Percentiles rank a stretch among this genome's conserved stretches.
Evolutionary conservation across 2,888 invertebrate species (phyloP).

Genomic region (Philereme vetulata): DNA sequence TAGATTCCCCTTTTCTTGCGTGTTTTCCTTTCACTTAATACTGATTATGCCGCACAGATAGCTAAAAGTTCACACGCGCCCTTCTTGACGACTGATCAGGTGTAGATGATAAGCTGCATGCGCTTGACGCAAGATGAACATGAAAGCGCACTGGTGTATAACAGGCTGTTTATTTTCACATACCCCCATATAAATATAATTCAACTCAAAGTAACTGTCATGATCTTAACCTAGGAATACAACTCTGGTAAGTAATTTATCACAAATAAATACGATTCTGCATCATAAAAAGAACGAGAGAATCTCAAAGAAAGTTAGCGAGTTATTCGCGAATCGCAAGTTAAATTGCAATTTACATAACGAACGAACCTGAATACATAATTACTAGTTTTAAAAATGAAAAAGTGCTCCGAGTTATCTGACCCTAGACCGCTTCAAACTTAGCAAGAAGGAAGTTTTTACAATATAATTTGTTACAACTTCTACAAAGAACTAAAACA

Average conservation of each 20-base stretch:
- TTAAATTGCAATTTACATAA: conserved; percentile 32
- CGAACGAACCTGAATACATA: conserved; percentile 33
- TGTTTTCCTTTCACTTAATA: no score
- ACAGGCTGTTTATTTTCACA: no score
- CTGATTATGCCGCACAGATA: no score
- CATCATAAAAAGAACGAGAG: not conserved
- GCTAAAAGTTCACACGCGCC: no score
- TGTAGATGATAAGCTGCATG: no score
- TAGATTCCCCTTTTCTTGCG: no score
- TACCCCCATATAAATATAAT: no score
- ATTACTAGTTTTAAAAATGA: conserved; percentile 25
- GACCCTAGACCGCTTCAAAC: conserved; percentile 21
- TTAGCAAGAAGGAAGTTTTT: conserved; percentile 28
- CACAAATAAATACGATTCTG: not conserved
- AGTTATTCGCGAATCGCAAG: conserved; percentile 29
- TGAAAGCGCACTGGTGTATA: no score
- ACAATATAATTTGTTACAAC: conserved; percentile 34
- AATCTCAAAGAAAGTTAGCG: conserved; percentile 27
- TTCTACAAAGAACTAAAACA: conserved; percentile 28
- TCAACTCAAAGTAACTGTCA: no score
- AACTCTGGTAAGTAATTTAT: not conserved
- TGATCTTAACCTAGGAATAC: no score
- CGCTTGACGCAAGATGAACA: no score
- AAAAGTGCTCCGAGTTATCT: conserved; percentile 19
- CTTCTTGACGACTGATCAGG: no score